Evolutionary conservation across 2,113 vertebrate species (phyloP), one percentile per base, ranked within the genome.

Genomic region (Bothrops jararaca): DNA sequence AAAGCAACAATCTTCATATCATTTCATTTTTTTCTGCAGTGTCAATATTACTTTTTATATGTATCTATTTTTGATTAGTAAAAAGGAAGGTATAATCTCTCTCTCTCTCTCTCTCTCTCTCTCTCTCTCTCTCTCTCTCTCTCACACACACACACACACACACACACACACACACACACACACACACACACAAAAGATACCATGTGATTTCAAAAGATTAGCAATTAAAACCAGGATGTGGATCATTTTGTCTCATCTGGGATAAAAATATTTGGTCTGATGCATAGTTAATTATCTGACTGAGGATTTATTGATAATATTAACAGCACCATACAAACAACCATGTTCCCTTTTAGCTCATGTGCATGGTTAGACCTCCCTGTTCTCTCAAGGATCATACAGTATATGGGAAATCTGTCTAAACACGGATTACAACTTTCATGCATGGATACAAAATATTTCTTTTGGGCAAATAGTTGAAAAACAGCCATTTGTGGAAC

Each of bases 401-500:
- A 64, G 58, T 64, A 42, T 89, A 24, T 23, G 24, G 88, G 24
- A 89, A 39, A 13, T 39, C 34, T 24, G 29, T 18, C 39, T 42
- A 45, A 6, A 39, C 13, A 45, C 10, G 3, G 86, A 88, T 3
- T 24, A 10, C n/a, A 7, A 22, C 54, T 88, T 88, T 88, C 87
- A 89, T 23, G n/a, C 87, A 88, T 54, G 29, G 52, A 58, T 89
- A 11, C 53, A 11, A 22, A 34, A 26, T 48, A 13, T 12, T 89
- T 23, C 24, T 24, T 89, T 60, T 60, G 56, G 39, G n/a, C 85
- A 89, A 57, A 60, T 45, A 11, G 26, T 42, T 64, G 56, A 9
- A 90, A 69, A 89, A 69, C 9, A 94, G 52, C 22, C 64, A 18
- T 64, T 95, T 95, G 56, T 90, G 52, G 93, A 94, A 89, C 0